Conservation (phyloP, 2,888 invertebrate genomes). For the Xylophagus ater region DNA sequence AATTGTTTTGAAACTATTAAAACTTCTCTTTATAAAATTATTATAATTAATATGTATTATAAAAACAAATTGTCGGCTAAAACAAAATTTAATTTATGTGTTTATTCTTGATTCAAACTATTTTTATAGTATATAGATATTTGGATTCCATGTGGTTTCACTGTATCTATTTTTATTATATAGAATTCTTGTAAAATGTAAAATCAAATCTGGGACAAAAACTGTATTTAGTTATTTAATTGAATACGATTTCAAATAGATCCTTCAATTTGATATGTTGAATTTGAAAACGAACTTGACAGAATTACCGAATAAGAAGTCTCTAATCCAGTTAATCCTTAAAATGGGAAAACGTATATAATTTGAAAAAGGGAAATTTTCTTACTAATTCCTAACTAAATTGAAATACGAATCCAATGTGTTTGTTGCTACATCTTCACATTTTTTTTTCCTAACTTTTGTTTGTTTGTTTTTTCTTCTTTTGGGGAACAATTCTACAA, state of each 20-base stretch:
- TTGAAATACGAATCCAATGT: conserved; percentile 19
- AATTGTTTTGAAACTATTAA: too few relatives aligned
- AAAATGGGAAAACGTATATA: conserved; percentile 14
- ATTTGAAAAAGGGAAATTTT: conserved; percentile 16
- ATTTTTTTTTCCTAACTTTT: too few relatives aligned
- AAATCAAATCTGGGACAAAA: conserved; percentile 1
- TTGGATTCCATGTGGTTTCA: too few relatives aligned
- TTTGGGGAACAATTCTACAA: neutral
- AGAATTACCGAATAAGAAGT: conserved; percentile 15
- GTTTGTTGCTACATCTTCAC: neutral
- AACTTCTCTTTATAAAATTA: too few relatives aligned
- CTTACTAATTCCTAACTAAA: conserved; percentile 19
- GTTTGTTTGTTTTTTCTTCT: neutral
- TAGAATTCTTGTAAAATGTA: too few relatives aligned
- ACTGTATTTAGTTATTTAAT: conserved; percentile 11
- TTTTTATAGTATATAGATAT: too few relatives aligned
- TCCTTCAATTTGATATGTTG: conserved; percentile 15
- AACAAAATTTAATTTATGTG: too few relatives aligned
- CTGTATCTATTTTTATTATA: too few relatives aligned
- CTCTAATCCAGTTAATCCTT: conserved; percentile 14
- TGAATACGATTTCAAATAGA: conserved; percentile 13
- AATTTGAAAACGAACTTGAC: conserved; percentile 12
- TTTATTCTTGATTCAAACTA: too few relatives aligned
- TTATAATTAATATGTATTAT: too few relatives aligned
- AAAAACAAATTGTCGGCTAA: too few relatives aligned